phyloP scores from a whole-genome alignment of 2,113 vertebrate genomes.

The Scophthalmus maximus region DNA sequence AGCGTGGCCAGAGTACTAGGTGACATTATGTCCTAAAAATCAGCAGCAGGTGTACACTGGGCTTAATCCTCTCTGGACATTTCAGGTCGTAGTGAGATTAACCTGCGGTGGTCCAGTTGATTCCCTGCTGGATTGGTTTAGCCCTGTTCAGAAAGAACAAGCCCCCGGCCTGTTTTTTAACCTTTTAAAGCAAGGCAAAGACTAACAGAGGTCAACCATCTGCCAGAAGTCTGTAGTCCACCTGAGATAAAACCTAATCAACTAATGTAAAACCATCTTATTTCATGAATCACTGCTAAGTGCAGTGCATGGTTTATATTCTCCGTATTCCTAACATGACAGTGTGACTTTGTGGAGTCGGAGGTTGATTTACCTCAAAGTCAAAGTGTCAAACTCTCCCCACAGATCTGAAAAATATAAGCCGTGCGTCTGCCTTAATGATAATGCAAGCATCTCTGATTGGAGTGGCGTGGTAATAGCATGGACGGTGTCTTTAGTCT shows the following conservation, averaged over 20 bases:
- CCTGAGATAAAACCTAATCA: slow-evolving; percentile 28
- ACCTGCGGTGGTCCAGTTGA: slow-evolving; percentile 80
- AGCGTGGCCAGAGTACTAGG: slow-evolving; percentile 8
- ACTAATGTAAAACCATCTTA: slow-evolving; percentile 27
- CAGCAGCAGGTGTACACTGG: slow-evolving; percentile 71
- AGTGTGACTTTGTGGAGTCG: neutral
- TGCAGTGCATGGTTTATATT: neutral
- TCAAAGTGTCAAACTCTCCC: slow-evolving; percentile 9
- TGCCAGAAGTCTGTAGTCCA: slow-evolving; percentile 30
- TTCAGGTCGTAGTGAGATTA: slow-evolving; percentile 77
- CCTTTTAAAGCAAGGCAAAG: slow-evolving; percentile 52
- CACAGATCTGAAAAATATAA: slow-evolving; percentile 1
- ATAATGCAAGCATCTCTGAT: slow-evolving; percentile 32
- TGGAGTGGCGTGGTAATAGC: slow-evolving; percentile 31
- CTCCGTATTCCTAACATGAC: neutral
- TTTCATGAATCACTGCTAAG: neutral
- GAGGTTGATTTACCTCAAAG: neutral
- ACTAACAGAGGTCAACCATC: slow-evolving; percentile 62
- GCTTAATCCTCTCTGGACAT: slow-evolving; percentile 76
- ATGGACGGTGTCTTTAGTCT: slow-evolving; percentile 13
- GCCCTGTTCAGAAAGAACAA: slow-evolving; percentile 49
- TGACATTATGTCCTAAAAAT: slow-evolving; percentile 67
- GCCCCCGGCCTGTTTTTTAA: slow-evolving; percentile 42
- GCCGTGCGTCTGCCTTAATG: neutral
- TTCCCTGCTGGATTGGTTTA: slow-evolving; percentile 62